Evolutionary conservation across 2,113 vertebrate genomes (phyloP).

Genomic region (Glaucidium brasilianum): DNA sequence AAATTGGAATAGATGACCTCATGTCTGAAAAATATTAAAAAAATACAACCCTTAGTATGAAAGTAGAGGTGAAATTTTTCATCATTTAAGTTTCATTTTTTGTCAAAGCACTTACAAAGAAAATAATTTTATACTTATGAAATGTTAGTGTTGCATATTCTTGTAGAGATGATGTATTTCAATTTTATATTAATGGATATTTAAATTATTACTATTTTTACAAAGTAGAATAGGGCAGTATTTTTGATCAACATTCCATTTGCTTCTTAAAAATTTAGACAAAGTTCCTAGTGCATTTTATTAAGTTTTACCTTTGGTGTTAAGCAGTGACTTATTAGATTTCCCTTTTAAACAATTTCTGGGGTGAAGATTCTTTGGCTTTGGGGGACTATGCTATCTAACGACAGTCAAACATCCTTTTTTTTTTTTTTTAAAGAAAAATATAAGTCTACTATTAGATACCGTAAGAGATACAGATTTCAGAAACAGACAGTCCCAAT

Average conservation of each 20-base stretch:
- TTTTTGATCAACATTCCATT: conserved; percentile 58
- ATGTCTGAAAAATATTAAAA: conserved; percentile 60
- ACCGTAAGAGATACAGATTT: conserved; percentile 43
- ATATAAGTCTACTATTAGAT: conserved; percentile 30
- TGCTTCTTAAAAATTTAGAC: conserved; percentile 64
- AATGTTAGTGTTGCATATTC: conserved; percentile 63
- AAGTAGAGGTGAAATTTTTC: conserved; percentile 57
- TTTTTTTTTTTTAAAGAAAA: not conserved
- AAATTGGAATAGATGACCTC: conserved; percentile 53
- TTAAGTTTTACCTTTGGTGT: conserved; percentile 81
- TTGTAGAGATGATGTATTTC: conserved; percentile 65
- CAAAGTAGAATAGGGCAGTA: conserved; percentile 61
- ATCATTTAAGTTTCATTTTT: conserved; percentile 41
- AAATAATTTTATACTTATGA: conserved; percentile 64
- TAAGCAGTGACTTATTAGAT: conserved; percentile 68
- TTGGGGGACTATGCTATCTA: conserved; percentile 67
- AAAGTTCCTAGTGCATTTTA: conserved; percentile 73
- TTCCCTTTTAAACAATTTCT: conserved; percentile 68
- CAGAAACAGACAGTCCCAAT: conserved; percentile 42
- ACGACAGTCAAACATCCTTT: conserved; percentile 35
- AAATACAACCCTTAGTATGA: conserved; percentile 66
- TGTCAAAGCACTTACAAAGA: conserved; percentile 66
- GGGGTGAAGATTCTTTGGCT: conserved; percentile 75
- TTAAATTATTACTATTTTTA: conserved; percentile 52
- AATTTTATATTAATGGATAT: conserved; percentile 56